Conservation (phyloP, 92 coral and sea anemone species). For the Bergia sp. region DNA sequence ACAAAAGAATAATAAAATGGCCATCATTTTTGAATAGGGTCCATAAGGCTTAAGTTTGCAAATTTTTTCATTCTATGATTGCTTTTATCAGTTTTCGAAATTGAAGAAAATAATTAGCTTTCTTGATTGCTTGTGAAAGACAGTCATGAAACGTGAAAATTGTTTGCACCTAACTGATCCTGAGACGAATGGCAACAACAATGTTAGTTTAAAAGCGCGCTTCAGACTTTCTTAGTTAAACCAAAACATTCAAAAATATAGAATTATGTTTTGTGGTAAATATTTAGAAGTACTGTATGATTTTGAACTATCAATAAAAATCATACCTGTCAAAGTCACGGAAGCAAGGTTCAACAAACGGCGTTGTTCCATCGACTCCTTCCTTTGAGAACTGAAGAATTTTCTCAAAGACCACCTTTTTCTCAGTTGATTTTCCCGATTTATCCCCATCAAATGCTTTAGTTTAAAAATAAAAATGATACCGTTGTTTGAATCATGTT, state of each 20-base stretch:
- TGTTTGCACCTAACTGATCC: neutral
- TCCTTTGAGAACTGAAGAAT: constrained; percentile 11
- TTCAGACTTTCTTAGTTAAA: too few species aligned
- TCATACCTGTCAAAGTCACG: constrained; percentile 7
- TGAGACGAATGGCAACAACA: neutral
- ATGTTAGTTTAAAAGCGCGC: neutral
- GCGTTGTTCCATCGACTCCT: neutral
- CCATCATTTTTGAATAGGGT: too few species aligned
- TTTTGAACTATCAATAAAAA: neutral
- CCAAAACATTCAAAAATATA: too few species aligned
- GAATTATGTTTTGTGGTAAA: neutral
- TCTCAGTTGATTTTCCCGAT: neutral
- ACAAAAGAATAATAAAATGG: too few species aligned
- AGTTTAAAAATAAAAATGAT: neutral
- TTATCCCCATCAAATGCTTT: neutral
- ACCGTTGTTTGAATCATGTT: neutral
- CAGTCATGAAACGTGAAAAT: too few species aligned
- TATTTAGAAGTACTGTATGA: neutral
- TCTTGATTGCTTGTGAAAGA: too few species aligned
- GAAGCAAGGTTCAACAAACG: neutral
- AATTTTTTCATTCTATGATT: too few species aligned
- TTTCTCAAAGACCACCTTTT: neutral
- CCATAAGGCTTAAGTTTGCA: too few species aligned
- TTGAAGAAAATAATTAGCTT: too few species aligned
- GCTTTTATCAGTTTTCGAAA: too few species aligned